A percentile compares a stretch with the other conserved stretches of the same genome.
phyloP scores from a whole-genome alignment of 1,140 invertebrate species.

The Pseudomyrmex concolor region DNA sequence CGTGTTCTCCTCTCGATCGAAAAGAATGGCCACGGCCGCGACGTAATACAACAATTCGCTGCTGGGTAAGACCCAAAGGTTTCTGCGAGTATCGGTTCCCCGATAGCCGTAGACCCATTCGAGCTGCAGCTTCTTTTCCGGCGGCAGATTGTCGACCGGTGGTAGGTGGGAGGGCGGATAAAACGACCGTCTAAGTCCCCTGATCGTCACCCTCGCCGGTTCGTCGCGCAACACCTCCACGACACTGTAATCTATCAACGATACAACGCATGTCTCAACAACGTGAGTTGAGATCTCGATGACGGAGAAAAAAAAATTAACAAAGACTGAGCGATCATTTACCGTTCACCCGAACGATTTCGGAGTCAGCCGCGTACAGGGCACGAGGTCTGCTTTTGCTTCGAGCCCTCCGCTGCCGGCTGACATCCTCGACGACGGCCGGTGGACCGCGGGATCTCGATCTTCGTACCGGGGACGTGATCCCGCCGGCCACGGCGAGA shows the following conservation, averaged over 20 bases:
- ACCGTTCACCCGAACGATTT: constrained; percentile 91
- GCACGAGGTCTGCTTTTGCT: constrained; percentile 92
- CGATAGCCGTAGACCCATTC: constrained; percentile 98
- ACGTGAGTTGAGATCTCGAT: too few species aligned
- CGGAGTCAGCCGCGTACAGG: constrained; percentile 91
- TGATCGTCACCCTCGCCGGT: constrained; percentile 92
- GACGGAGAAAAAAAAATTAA: constrained; percentile 1
- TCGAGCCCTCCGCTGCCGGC: constrained; percentile 87
- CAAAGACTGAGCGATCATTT: constrained; percentile 41
- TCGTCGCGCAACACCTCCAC: constrained; percentile 93
- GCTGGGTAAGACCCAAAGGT: constrained; percentile 95
- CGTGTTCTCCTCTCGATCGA: constrained; percentile 94
- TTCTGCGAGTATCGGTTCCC: constrained; percentile 93
- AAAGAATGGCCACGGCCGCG: constrained; percentile 95
- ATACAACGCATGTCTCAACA: neutral
- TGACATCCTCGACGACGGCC: constrained; percentile 86
- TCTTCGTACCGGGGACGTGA: constrained; percentile 88
- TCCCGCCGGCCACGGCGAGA: constrained; percentile 82
- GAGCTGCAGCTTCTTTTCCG: constrained; percentile 93
- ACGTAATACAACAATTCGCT: constrained; percentile 97
- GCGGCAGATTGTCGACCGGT: constrained; percentile 92
- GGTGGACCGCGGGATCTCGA: constrained; percentile 89
- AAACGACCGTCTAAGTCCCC: constrained; percentile 93
- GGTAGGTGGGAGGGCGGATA: constrained; percentile 94
- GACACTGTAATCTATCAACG: constrained; percentile 90